Conservation (phyloP, 2,888 invertebrate genomes). For the Drosophila nigritarsus region DNA sequence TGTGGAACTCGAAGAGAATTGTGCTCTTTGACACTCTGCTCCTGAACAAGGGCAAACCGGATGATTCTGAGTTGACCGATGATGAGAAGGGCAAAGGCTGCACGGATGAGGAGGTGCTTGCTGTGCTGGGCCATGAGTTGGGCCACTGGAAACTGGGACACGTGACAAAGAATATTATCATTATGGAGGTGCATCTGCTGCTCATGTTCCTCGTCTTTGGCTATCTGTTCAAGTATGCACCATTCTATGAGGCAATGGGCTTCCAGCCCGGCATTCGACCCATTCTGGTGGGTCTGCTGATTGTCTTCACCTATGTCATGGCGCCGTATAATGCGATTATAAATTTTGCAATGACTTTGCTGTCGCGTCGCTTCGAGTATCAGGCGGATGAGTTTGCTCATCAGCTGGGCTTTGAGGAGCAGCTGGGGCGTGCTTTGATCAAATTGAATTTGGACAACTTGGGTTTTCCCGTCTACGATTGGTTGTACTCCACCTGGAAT, state of each 20-base stretch:
- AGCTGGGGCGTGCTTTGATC: constrained; percentile 93
- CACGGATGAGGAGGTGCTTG: constrained; percentile 95
- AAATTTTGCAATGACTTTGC: constrained; percentile 92
- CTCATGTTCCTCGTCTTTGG: constrained; percentile 89
- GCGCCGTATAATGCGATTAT: constrained; percentile 97
- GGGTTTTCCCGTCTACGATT: constrained; percentile 97
- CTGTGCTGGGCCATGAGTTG: constrained; percentile 97
- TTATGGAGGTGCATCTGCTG: constrained; percentile 91
- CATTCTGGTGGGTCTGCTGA: constrained; percentile 95
- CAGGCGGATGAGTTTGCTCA: constrained; percentile 97
- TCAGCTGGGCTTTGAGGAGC: constrained; percentile 90
- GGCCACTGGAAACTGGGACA: constrained; percentile 99
- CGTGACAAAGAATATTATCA: constrained; percentile 92
- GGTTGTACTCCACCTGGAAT: constrained; percentile 96
- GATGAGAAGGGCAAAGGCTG: constrained; percentile 88
- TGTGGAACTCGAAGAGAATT: constrained; percentile 98
- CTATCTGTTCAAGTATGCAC: constrained; percentile 88
- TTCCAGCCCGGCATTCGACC: constrained; percentile 92
- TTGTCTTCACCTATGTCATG: constrained; percentile 95
- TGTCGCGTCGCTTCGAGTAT: constrained; percentile 96
- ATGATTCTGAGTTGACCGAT: constrained; percentile 79
- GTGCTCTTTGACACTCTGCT: constrained; percentile 98
- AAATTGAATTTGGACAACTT: constrained; percentile 98
- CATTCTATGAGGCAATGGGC: constrained; percentile 95
- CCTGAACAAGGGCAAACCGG: constrained; percentile 88